Evolutionary conservation across 2,888 invertebrate genomes (phyloP).

Genomic region (Perithous albicinctus): DNA sequence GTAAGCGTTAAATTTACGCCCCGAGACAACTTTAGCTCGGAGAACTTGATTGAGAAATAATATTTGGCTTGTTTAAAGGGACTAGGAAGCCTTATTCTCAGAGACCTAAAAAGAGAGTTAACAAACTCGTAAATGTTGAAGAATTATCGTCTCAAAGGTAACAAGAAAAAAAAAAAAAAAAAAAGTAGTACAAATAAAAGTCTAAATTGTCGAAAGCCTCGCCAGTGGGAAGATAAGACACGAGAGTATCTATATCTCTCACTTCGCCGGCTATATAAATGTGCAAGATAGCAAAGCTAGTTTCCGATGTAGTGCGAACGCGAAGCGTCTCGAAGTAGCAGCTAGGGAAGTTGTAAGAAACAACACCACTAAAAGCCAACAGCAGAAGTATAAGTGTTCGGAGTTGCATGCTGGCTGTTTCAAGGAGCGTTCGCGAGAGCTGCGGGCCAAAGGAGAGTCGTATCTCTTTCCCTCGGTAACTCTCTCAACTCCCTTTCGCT

Average conservation of each 20-base stretch:
- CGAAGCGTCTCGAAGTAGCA: neutral
- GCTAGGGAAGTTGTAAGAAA: neutral
- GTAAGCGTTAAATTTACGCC: too few species aligned
- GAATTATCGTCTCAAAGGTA: too few species aligned
- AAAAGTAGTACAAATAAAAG: neutral
- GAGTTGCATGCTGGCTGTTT: neutral
- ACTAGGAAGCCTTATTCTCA: too few species aligned
- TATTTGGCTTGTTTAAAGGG: too few species aligned
- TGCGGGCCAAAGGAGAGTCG: constrained; percentile 34
- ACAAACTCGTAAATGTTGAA: too few species aligned
- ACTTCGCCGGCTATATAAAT: neutral
- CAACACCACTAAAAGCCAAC: neutral
- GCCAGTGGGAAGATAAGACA: neutral
- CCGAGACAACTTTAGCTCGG: too few species aligned
- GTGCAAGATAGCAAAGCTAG: neutral
- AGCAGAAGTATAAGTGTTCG: neutral
- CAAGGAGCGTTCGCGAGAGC: constrained; percentile 15
- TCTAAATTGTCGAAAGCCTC: neutral
- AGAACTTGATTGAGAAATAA: too few species aligned
- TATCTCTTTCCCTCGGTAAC: constrained; percentile 20
- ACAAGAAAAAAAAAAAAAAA: too few species aligned
- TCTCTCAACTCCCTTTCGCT: constrained; percentile 65
- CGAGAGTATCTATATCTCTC: neutral
- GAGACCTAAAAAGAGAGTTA: too few species aligned
- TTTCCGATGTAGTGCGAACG: neutral